A percentile compares a stretch with the other conserved stretches of the same genome.
These are phyloP conservation scores for Nasua narica DNA, from an alignment of 2,797 vertebrate species.

Conservation along the genomic window DNA sequence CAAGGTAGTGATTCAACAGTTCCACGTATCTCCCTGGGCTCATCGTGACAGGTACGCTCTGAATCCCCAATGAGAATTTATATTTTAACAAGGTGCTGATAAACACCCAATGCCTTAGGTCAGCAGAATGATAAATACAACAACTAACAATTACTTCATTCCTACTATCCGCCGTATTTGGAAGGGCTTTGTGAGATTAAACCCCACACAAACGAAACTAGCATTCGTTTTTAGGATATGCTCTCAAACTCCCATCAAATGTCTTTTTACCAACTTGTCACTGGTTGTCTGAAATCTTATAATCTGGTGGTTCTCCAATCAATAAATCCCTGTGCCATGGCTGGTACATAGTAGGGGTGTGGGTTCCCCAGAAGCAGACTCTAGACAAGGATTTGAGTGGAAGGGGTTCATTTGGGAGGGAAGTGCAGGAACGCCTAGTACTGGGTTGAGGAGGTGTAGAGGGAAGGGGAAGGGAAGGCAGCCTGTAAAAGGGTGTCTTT, in stretches of 20 bases:
- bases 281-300: not conserved
- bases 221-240: not conserved
- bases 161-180: not conserved
- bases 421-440: not conserved
- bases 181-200: conserved; percentile 44
- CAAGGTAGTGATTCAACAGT: not conserved
- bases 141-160: conserved; percentile 45
- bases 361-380: not conserved
- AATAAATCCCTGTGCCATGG: not conserved
- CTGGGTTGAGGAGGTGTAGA: rapidly evolving
- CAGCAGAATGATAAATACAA: conserved; percentile 37
- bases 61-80: not conserved
- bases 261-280: not conserved
- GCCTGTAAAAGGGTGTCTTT: not conserved
- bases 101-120: not conserved
- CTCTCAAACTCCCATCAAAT: not conserved
- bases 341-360: not conserved
- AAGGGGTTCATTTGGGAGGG: not conserved
- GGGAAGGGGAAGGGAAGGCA: not conserved
- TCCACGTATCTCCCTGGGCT: not conserved
- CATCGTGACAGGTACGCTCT: not conserved
- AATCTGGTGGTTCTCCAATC: not conserved
- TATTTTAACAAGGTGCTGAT: conserved; percentile 25
- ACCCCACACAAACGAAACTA: not conserved
- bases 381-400: not conserved